phyloP scores from a whole-genome alignment of 2,113 vertebrate species.

The Dendropsophus ebraccatus region DNA sequence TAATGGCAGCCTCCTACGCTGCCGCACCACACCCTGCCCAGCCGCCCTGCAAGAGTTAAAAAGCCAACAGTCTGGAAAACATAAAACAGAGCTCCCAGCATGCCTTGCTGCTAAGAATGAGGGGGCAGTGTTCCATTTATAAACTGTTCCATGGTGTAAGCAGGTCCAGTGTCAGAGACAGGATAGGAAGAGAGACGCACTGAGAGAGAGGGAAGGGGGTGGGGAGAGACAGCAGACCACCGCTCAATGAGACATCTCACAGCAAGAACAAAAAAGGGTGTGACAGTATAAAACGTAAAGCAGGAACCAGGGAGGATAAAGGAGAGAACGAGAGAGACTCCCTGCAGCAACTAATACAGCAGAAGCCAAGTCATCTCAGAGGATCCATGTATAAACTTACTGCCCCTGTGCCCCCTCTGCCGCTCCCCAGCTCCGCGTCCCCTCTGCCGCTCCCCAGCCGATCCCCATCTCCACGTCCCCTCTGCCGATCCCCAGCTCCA shows the following conservation, averaged over 20 bases:
- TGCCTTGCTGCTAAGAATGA: conserved; percentile 69
- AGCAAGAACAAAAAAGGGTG: neutral
- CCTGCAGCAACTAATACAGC: neutral
- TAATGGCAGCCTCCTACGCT: neutral
- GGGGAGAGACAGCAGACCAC: neutral
- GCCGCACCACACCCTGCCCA: conserved; percentile 1
- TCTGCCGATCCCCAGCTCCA: no score
- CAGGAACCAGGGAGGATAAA: neutral
- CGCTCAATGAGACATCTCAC: neutral
- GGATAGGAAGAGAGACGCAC: neutral
- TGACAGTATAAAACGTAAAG: neutral
- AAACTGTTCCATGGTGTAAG: conserved; percentile 78
- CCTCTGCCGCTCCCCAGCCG: no score
- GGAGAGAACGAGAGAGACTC: neutral
- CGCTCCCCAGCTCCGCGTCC: no score
- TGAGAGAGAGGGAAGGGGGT: neutral
- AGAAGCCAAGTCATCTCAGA: no score
- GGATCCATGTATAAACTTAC: neutral
- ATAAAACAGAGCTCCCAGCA: conserved; percentile 17
- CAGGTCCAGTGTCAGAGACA: conserved; percentile 69
- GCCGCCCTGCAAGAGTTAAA: neutral
- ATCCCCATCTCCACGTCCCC: no score
- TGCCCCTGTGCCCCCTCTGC: no score
- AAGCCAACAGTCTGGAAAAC: conserved; percentile 50
- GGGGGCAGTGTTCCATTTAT: conserved; percentile 76